These are phyloP conservation scores for sheep (Ovis aries) DNA, from an alignment of 2,113 vertebrate genomes.

Conservation along the genomic window ARS-UI_Ramb_v3.0 NC_056078.1:9027501-9028000, in stretches of 20 bases:
- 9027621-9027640: neutral
- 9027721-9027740: neutral
- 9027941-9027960: neutral
- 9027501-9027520: neutral
- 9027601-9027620: neutral
- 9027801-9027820: neutral
- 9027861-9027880: neutral
- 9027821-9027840: neutral
- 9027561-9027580: neutral
- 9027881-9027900: neutral
- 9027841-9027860: neutral
- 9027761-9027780: neutral
- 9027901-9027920: neutral
- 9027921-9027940: neutral
- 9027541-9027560: neutral
- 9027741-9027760: neutral
- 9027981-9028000: neutral
- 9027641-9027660: neutral
- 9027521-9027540: neutral
- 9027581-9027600: neutral
- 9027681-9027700: neutral
- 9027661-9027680: neutral
- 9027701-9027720: neutral
- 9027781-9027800: neutral
- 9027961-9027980: neutral